Conservation (phyloP, 2,888 invertebrate species). For the Hirtodrosophila alboralis region DNA sequence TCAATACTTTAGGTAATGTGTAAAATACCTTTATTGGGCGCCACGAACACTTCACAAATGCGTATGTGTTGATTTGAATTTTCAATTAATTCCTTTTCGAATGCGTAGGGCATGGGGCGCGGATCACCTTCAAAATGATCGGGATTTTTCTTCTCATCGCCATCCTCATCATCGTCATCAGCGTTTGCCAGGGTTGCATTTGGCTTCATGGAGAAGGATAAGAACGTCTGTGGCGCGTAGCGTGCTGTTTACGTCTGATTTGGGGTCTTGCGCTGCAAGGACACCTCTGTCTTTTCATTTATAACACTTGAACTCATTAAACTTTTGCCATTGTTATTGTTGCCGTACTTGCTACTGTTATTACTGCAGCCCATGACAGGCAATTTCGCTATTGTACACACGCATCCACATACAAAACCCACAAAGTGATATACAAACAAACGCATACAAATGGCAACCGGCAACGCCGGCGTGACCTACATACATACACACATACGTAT, state of each 20-base stretch:
- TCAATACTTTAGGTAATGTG: no score
- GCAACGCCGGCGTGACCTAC: slow-evolving; percentile 47
- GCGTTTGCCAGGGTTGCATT: slow-evolving; percentile 21
- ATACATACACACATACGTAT: slow-evolving; percentile 23
- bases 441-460: slow-evolving; percentile 53
- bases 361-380: slow-evolving; percentile 62
- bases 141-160: slow-evolving; percentile 34
- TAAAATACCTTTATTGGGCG: slow-evolving; percentile 75
- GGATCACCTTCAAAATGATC: slow-evolving; percentile 71
- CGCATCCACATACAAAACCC: slow-evolving; percentile 26
- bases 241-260: slow-evolving; percentile 58
- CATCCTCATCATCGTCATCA: slow-evolving; percentile 24
- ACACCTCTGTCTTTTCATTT: slow-evolving; percentile 71
- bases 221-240: slow-evolving; percentile 54
- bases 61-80: slow-evolving; percentile 78
- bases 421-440: slow-evolving; percentile 21
- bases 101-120: slow-evolving; percentile 73
- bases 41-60: slow-evolving; percentile 71
- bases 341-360: slow-evolving; percentile 49
- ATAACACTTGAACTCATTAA: slow-evolving; percentile 79
- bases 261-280: slow-evolving; percentile 60
- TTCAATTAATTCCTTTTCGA: slow-evolving; percentile 82
- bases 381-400: slow-evolving; percentile 51
- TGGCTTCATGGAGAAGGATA: slow-evolving; percentile 33
- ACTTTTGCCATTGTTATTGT: slow-evolving; percentile 65